Evolutionary conservation across 2,113 vertebrate species (phyloP).

Genomic region (Lates calcarifer): DNA sequence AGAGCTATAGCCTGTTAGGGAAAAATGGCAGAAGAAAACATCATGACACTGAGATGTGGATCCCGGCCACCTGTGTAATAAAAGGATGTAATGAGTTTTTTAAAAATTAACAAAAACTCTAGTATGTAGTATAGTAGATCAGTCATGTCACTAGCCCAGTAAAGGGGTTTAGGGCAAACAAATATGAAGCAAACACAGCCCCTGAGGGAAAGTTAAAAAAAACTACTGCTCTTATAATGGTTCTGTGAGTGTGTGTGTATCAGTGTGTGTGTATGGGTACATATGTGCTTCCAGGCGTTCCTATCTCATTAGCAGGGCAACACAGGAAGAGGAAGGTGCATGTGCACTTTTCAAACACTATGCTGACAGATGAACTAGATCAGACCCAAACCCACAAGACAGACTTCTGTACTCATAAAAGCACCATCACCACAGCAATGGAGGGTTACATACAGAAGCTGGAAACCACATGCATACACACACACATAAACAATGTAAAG

Average conservation of each 20-base stretch:
- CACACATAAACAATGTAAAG: neutral
- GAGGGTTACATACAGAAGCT: slow-evolving; percentile 1
- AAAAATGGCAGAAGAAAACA: slow-evolving; percentile 17
- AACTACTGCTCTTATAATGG: neutral
- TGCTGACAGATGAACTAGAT: slow-evolving; percentile 16
- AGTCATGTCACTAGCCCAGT: neutral
- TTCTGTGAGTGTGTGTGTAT: neutral
- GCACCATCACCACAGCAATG: neutral
- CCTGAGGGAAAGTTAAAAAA: neutral
- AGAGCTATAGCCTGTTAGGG: slow-evolving; percentile 93
- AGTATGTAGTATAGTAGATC: neutral
- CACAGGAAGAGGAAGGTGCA: slow-evolving; percentile 9
- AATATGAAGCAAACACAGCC: neutral
- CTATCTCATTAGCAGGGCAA: slow-evolving; percentile 30
- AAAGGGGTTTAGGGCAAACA: neutral
- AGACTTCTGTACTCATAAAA: slow-evolving; percentile 8
- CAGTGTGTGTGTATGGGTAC: neutral
- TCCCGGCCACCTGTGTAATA: neutral
- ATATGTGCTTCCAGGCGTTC: neutral
- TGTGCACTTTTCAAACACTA: neutral
- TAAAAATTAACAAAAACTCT: neutral
- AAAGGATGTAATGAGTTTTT: neutral
- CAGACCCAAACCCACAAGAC: neutral
- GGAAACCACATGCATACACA: neutral
- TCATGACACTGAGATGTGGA: neutral